Percentiles rank a stretch among this genome's conserved stretches.
Evolutionary conservation across 2,797 vertebrate species (phyloP).

Genomic region (Melanotaenia boesemani): DNA sequence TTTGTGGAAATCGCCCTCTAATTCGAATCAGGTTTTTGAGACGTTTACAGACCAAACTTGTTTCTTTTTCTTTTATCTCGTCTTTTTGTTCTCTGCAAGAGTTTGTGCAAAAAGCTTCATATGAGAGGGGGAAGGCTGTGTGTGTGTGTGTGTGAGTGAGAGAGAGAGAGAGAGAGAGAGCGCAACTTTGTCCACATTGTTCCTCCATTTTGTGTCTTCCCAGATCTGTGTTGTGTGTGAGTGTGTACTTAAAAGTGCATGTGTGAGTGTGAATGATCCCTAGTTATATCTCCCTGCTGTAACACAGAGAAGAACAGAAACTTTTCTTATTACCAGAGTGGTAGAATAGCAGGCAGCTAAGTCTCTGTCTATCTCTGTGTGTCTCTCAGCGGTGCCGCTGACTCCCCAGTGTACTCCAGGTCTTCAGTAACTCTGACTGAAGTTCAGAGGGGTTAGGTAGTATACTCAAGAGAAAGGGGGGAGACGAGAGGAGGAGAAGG

Average conservation of each 20-base stretch:
- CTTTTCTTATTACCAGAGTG: slow-evolving; percentile 85
- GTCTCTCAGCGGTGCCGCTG: slow-evolving; percentile 76
- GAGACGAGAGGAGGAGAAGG: slow-evolving; percentile 60
- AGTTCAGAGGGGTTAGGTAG: slow-evolving; percentile 83
- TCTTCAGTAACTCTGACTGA: slow-evolving; percentile 83
- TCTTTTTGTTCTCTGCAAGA: slow-evolving; percentile 25
- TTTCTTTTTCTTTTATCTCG: slow-evolving; percentile 80
- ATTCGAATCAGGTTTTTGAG: slow-evolving; percentile 93
- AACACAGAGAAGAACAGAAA: slow-evolving; percentile 81
- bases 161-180: slow-evolving; percentile 4
- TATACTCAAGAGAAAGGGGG: slow-evolving; percentile 76
- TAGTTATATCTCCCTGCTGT: slow-evolving; percentile 80
- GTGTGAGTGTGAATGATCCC: slow-evolving; percentile 70
- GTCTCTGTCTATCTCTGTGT: slow-evolving; percentile 81
- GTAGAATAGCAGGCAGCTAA: slow-evolving; percentile 82
- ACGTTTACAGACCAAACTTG: slow-evolving; percentile 92
- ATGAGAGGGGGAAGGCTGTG: slow-evolving; percentile 23
- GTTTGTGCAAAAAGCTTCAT: slow-evolving; percentile 40
- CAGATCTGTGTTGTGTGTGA: slow-evolving; percentile 24
- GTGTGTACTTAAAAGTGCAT: slow-evolving; percentile 30
- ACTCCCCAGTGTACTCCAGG: slow-evolving; percentile 77
- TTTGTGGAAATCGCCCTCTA: slow-evolving; percentile 99
- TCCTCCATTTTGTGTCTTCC: slow-evolving; percentile 46
- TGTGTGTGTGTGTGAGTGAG: slow-evolving; percentile 5
- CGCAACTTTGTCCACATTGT: slow-evolving; percentile 30